Evolutionary conservation across 2,888 invertebrate species (phyloP), one percentile per base, ranked within the genome.

Genomic region (Aporophyla lueneburgensis): DNA sequence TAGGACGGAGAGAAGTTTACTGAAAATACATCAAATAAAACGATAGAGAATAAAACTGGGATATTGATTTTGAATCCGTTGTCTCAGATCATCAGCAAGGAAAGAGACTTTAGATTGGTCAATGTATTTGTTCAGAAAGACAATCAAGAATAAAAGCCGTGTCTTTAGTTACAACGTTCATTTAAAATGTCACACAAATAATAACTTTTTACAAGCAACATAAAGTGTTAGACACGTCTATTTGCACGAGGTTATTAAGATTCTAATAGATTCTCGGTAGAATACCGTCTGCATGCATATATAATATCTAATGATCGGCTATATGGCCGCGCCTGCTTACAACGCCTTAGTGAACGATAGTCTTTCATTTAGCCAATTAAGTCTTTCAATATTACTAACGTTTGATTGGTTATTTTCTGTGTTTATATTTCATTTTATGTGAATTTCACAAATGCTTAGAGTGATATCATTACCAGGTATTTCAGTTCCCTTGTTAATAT

Each of bases 261-360:
- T 81, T 86, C 63, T 81, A 84, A 86, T 85, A 43, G 62, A 86
- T 86, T 86, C 80, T 84, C 70, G 66, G 70, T 80, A 67, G 77
- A 66, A 83, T 66, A 74, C 80, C 27, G 70, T 46, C 61, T 59
- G 71, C 73, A 79, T 82, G 79, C 71, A 87, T 80, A 77, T 40
- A 46, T 86, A 74, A 82, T 78, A 40, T 76, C 49, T 76, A 82
- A 85, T 86, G 74, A 86, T 78, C 68, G 58, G 72, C 24, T 74
- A 33, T 67, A 74, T 71, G 53, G 43, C 53, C 33, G 74, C 54
- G 68, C 21, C 67, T 59, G 63, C 40, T 68, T 62, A 58, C 53
- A 62, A 72, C 86, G 71, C 85, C 76, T 74, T 67, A 58, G n/a
- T 68, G 51, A 68, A 71, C 74, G 68, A 77, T 70, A 86, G 71